Conservation (phyloP, 1,140 invertebrate species). For the Sitobion miscanthi region DNA sequence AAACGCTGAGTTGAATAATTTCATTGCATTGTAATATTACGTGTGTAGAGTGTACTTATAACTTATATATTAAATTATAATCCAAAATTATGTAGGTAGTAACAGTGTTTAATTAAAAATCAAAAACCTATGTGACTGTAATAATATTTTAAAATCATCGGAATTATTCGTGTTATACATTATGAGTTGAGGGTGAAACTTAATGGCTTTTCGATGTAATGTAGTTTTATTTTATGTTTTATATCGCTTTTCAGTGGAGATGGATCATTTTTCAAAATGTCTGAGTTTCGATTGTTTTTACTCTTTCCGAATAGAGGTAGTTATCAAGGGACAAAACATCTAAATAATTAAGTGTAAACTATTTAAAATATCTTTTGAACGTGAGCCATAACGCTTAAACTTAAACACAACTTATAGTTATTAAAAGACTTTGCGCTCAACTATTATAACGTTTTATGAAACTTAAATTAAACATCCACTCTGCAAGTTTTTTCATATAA, state of each 20-base stretch:
- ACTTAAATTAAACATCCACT: not conserved
- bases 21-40: not conserved
- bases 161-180: not conserved
- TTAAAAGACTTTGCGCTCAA: not conserved
- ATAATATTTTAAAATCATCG: not conserved
- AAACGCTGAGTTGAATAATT: not conserved
- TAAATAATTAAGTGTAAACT: not conserved
- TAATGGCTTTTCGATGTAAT: not conserved
- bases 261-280: not conserved
- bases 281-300: not conserved
- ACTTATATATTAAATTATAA: not conserved
- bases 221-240: not conserved
- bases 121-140: not conserved
- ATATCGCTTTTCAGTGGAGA: not conserved
- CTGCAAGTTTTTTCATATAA: not conserved
- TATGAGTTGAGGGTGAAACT: not conserved
- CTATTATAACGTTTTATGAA: not conserved
- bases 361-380: not conserved
- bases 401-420: not conserved
- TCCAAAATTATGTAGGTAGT: not conserved
- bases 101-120: not conserved
- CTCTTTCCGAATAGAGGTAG: not conserved
- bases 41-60: too few species aligned
- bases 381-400: not conserved
- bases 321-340: not conserved